phyloP scores from a whole-genome alignment of 2,113 vertebrate genomes.

The Podiceps cristatus region DNA sequence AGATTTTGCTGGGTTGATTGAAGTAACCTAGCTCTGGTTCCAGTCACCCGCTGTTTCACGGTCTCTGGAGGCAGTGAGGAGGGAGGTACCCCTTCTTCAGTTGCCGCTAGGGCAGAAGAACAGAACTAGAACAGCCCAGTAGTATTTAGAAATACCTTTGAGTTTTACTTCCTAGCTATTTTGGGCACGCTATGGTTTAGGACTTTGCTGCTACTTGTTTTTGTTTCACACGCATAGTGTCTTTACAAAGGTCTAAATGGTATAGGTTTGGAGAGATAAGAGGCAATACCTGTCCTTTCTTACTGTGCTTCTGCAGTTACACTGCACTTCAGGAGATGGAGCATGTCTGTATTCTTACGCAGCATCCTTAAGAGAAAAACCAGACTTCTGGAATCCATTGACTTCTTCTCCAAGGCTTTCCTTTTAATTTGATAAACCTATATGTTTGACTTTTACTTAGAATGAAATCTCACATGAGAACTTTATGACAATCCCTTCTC shows the following conservation, averaged over 20 bases:
- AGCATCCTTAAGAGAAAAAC: not conserved
- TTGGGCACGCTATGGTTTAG: not conserved
- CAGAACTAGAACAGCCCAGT: not conserved
- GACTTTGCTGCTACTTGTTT: not conserved
- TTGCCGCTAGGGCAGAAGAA: not conserved
- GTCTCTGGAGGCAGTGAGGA: not conserved
- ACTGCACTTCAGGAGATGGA: not conserved
- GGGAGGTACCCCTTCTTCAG: not conserved
- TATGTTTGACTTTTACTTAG: not conserved
- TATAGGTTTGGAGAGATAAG: not conserved
- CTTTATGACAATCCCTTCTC: accelerated
- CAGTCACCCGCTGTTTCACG: not conserved
- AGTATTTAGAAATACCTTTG: not conserved
- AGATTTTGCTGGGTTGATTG: not conserved
- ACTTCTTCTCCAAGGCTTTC: not conserved
- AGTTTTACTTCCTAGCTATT: not conserved
- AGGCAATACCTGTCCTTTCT: not conserved
- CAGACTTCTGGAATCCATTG: not conserved
- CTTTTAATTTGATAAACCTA: not conserved
- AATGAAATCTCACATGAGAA: not conserved
- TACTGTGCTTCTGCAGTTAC: not conserved
- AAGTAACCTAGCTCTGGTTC: not conserved
- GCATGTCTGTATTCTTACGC: not conserved
- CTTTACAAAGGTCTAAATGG: not conserved
- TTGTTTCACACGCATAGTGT: not conserved